Evolutionary conservation across 2,113 vertebrate genomes (phyloP).

Genomic region (Carassius gibelio): DNA sequence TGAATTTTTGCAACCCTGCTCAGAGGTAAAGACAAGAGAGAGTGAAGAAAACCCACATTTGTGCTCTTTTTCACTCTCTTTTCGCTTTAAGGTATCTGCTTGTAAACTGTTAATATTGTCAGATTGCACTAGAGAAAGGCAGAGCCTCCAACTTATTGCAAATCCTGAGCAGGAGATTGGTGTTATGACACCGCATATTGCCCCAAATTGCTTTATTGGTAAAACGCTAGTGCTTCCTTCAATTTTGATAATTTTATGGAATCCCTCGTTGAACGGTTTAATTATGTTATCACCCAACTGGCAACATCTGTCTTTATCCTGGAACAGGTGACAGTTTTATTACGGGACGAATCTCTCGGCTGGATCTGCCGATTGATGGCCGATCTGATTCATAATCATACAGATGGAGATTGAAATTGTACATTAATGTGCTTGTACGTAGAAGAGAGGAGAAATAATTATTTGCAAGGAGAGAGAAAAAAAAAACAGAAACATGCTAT

Average conservation of each 20-base stretch:
- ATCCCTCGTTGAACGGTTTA: conserved; percentile 83
- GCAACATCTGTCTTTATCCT: conserved; percentile 87
- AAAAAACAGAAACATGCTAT: conserved; percentile 57
- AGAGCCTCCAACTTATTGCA: conserved; percentile 75
- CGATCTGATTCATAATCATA: conserved; percentile 84
- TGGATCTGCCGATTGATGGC: conserved; percentile 83
- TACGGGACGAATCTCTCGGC: conserved; percentile 83
- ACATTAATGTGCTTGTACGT: conserved; percentile 72
- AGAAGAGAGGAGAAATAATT: conserved; percentile 67
- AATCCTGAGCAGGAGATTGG: conserved; percentile 75
- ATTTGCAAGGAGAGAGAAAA: conserved; percentile 52
- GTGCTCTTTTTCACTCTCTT: conserved; percentile 20
- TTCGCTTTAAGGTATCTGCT: conserved; percentile 61
- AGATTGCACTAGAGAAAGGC: conserved; percentile 62
- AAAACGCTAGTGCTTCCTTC: conserved; percentile 84
- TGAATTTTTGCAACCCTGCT: not conserved
- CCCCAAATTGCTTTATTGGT: conserved; percentile 84
- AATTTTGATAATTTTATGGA: conserved; percentile 86
- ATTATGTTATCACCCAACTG: conserved; percentile 86
- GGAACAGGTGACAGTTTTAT: conserved; percentile 88
- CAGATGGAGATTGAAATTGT: conserved; percentile 82
- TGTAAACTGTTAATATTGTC: conserved; percentile 69
- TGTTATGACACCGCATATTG: conserved; percentile 83
- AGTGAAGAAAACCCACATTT: conserved; percentile 4
- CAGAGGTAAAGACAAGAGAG: not conserved